Conservation (phyloP, 2,888 invertebrate species). For the Pandemis corylana region DNA sequence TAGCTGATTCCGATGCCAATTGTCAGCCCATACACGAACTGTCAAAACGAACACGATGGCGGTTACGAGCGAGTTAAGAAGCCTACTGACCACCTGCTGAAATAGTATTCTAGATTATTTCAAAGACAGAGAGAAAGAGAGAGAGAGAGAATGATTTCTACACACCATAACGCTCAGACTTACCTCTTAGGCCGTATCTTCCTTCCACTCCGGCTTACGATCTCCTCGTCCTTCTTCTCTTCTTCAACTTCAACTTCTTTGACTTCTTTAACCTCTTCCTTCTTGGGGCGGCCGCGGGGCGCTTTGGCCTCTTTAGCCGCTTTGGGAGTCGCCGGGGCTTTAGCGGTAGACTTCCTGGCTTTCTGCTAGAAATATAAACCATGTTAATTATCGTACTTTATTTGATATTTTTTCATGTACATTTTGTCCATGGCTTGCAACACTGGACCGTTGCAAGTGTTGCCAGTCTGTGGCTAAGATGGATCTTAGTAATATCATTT, state of each 20-base stretch:
- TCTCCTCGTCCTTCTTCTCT: slow-evolving; percentile 75
- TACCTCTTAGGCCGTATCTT: slow-evolving; percentile 89
- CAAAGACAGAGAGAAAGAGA: too few relatives aligned
- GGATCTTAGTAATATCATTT: too few relatives aligned
- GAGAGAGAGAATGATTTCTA: too few relatives aligned
- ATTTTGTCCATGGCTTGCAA: too few relatives aligned
- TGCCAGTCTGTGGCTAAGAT: too few relatives aligned
- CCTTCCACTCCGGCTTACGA: slow-evolving; percentile 89
- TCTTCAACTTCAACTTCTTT: slow-evolving; percentile 57
- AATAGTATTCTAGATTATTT: too few relatives aligned
- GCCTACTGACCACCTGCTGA: too few relatives aligned
- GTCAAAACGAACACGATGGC: too few relatives aligned
- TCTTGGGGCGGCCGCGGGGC: slow-evolving; percentile 70
- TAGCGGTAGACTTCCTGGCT: slow-evolving; percentile 58
- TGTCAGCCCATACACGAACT: too few relatives aligned
- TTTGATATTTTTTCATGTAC: background rate
- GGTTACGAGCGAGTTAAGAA: too few relatives aligned
- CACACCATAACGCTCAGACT: slow-evolving; percentile 2
- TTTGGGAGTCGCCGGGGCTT: slow-evolving; percentile 53
- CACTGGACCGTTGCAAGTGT: too few relatives aligned
- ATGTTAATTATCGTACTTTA: background rate
- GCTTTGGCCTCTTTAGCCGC: slow-evolving; percentile 68
- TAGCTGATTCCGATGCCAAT: too few relatives aligned
- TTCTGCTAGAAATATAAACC: slow-evolving; percentile 51
- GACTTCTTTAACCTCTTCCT: slow-evolving; percentile 60